Conservation (phyloP, 2,113 vertebrate species). For the Eulemur macaco region DNA sequence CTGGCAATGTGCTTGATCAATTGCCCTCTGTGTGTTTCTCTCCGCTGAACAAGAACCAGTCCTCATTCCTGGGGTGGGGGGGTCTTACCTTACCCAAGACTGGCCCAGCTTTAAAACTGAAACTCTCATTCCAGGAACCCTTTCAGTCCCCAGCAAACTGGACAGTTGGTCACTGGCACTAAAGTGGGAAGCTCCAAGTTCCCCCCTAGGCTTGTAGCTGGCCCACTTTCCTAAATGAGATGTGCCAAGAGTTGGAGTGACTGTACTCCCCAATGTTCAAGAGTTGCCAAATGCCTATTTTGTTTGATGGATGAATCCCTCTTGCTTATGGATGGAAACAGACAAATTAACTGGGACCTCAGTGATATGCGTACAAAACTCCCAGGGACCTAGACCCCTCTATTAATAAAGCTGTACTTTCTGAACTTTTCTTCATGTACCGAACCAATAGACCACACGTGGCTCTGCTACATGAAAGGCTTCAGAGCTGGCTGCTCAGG, state of each 20-base stretch:
- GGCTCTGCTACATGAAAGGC: not conserved
- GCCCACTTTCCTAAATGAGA: not conserved
- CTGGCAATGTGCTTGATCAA: accelerated
- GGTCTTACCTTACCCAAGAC: not conserved
- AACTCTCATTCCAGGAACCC: not conserved
- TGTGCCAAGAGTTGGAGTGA: not conserved
- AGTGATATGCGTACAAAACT: not conserved
- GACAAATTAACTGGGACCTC: not conserved
- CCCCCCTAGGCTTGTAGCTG: not conserved
- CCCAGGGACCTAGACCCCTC: not conserved
- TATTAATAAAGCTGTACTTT: not conserved
- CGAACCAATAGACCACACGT: not conserved
- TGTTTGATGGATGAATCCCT: not conserved
- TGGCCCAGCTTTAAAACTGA: not conserved
- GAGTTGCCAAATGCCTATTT: not conserved
- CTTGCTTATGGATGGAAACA: not conserved
- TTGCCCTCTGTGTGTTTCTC: not conserved
- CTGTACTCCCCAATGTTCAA: not conserved
- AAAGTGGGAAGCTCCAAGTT: not conserved
- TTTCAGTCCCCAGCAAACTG: not conserved
- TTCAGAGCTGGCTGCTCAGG: not conserved
- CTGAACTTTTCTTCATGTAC: not conserved
- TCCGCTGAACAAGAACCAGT: not conserved
- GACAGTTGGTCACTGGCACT: not conserved
- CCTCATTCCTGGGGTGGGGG: not conserved